Conservation (phyloP, 2,888 invertebrate genomes). For the Muschampia plurimacula region DNA sequence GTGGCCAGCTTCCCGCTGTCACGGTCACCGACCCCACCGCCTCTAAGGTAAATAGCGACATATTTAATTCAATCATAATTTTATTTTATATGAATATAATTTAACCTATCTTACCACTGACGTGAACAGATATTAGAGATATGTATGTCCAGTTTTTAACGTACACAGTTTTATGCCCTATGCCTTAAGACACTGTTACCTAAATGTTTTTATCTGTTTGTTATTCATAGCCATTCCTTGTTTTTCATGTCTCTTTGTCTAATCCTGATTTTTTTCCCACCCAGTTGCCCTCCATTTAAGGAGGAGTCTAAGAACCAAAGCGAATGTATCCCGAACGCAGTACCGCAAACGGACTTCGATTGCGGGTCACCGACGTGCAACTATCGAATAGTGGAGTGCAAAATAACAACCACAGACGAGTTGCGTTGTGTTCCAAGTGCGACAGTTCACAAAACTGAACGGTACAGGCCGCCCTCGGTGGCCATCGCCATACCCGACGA, state of each 20-base stretch:
- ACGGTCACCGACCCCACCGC: conserved; percentile 90
- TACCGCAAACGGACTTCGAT: conserved; percentile 73
- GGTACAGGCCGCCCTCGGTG: conserved; percentile 78
- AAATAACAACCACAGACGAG: conserved; percentile 77
- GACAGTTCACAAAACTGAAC: conserved; percentile 48
- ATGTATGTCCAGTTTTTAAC: too few species aligned
- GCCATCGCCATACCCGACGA: conserved; percentile 86
- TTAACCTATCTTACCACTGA: too few species aligned
- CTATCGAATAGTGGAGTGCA: conserved; percentile 80
- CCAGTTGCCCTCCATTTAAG: conserved; percentile 78
- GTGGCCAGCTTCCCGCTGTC: conserved; percentile 92
- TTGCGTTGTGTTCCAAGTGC: conserved; percentile 55
- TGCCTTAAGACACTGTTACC: too few species aligned
- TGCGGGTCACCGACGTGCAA: conserved; percentile 76
- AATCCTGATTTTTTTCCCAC: conserved; percentile 39
- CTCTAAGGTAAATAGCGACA: conserved; percentile 69
- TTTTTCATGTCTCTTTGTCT: neutral
- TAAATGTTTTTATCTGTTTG: neutral
- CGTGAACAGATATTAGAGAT: too few species aligned
- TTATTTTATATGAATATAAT: too few species aligned
- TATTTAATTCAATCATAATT: too few species aligned
- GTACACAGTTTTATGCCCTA: too few species aligned
- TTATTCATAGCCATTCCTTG: neutral
- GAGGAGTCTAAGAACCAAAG: conserved; percentile 66
- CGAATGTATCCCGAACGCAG: conserved; percentile 72